A percentile compares a stretch with the other conserved stretches of the same genome.
Evolutionary conservation across 2,888 invertebrate species (phyloP).

Genomic region (Sarcophaga variegata): DNA sequence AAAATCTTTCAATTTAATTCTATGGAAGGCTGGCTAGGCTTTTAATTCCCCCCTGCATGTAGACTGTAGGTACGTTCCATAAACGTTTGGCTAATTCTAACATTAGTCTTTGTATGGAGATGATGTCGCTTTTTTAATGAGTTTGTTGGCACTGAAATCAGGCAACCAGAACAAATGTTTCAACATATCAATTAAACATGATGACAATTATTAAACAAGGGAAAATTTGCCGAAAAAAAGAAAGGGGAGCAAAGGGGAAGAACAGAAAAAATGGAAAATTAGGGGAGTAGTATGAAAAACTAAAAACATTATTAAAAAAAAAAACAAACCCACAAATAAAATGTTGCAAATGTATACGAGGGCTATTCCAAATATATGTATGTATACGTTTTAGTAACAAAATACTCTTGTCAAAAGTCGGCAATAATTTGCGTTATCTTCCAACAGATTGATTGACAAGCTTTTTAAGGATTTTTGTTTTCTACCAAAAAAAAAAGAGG

Average conservation of each 20-base stretch:
- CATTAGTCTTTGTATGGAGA: too few species aligned
- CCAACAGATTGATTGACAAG: not conserved
- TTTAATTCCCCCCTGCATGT: too few species aligned
- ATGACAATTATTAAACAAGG: constrained; percentile 3
- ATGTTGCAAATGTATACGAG: not conserved
- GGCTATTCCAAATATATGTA: not conserved
- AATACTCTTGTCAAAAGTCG: not conserved
- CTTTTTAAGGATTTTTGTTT: not conserved
- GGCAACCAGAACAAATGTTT: constrained; percentile 24
- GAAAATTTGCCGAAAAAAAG: not conserved
- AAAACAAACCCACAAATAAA: not conserved
- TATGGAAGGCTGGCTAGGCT: too few species aligned
- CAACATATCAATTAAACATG: constrained; percentile 42
- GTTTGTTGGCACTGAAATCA: constrained; percentile 33
- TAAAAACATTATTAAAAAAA: not conserved
- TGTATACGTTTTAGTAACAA: too few species aligned
- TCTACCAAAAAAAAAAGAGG: too few species aligned
- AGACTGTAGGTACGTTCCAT: too few species aligned
- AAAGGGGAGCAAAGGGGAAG: not conserved
- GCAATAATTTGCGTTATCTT: not conserved
- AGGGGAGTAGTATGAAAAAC: not conserved
- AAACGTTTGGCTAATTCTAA: too few species aligned
- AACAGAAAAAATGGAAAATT: not conserved
- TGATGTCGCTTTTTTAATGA: constrained; percentile 1
- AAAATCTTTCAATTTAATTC: too few species aligned